Conservation (phyloP, 2,113 vertebrate genomes). For the Danio rerio region DNA sequence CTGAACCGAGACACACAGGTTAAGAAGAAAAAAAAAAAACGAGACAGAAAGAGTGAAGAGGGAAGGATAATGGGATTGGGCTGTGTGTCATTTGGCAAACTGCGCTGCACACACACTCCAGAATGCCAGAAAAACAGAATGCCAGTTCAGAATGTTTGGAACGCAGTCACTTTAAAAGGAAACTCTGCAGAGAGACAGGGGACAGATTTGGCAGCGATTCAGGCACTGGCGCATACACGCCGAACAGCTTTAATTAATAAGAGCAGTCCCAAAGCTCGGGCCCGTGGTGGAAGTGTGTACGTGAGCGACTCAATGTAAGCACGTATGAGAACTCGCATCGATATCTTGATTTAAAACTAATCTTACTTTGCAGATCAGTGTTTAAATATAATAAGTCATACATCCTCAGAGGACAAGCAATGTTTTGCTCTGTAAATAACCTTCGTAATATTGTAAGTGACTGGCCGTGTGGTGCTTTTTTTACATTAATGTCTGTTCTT, state of each 20-base stretch:
- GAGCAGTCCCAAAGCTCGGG: slow-evolving; percentile 42
- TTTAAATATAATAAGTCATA: neutral
- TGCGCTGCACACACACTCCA: neutral
- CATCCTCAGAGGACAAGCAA: neutral
- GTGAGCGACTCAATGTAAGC: neutral
- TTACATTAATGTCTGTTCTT: slow-evolving; percentile 6
- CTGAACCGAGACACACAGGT: neutral
- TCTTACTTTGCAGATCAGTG: slow-evolving; percentile 18
- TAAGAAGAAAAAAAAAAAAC: neutral
- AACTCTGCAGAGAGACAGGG: slow-evolving; percentile 36
- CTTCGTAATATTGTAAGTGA: neutral
- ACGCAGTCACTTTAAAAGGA: slow-evolving; percentile 58
- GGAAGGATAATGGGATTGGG: neutral
- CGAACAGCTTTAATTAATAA: slow-evolving; percentile 62
- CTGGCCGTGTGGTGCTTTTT: neutral
- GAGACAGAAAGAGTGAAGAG: neutral
- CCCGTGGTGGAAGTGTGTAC: neutral
- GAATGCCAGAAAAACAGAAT: slow-evolving; percentile 34
- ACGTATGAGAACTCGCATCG: slow-evolving; percentile 1
- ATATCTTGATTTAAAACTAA: slow-evolving; percentile 39
- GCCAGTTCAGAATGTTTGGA: slow-evolving; percentile 52
- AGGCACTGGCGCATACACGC: slow-evolving; percentile 19
- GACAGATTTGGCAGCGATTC: slow-evolving; percentile 46
- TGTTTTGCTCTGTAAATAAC: slow-evolving; percentile 26
- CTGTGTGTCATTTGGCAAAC: slow-evolving; percentile 39